A percentile compares a stretch with the other conserved stretches of the same genome.
These are phyloP conservation scores for Sula dactylatra DNA, from an alignment of 2,113 vertebrate genomes.

Conservation along the genomic window DNA sequence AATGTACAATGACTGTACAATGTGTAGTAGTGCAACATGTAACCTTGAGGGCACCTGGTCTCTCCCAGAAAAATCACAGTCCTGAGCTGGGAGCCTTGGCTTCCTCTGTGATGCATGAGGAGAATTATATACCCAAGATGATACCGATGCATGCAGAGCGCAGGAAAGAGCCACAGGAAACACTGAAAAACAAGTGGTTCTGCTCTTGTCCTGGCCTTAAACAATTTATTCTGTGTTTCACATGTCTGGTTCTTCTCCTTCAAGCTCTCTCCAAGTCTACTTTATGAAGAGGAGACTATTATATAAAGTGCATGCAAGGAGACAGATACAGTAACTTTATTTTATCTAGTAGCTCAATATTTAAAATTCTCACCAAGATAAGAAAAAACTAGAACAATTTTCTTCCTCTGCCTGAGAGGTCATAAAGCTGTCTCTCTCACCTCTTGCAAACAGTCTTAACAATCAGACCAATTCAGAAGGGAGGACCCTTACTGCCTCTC, in stretches of 20 bases:
- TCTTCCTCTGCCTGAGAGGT: neutral
- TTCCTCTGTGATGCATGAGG: neutral
- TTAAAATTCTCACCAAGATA: neutral
- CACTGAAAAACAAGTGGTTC: neutral
- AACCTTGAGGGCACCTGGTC: neutral
- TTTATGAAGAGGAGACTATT: neutral
- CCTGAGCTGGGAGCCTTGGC: neutral
- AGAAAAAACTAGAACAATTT: neutral
- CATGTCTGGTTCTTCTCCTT: neutral
- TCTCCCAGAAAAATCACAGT: neutral
- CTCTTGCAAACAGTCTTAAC: neutral
- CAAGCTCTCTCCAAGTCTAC: neutral
- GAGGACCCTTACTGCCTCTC: neutral
- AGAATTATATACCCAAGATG: neutral
- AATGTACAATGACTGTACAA: neutral
- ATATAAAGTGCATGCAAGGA: neutral
- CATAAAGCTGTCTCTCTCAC: neutral
- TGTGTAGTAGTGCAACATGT: rapidly evolving
- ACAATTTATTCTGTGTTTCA: neutral
- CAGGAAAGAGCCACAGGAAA: neutral
- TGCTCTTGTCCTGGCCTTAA: neutral
- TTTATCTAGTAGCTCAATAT: neutral
- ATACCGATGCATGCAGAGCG: neutral
- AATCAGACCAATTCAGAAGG: neutral
- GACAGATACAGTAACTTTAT: neutral